These are phyloP conservation scores for Eucriotettix oculatus DNA, from an alignment of 2,888 invertebrate genomes.

Conservation along the genomic window DNA sequence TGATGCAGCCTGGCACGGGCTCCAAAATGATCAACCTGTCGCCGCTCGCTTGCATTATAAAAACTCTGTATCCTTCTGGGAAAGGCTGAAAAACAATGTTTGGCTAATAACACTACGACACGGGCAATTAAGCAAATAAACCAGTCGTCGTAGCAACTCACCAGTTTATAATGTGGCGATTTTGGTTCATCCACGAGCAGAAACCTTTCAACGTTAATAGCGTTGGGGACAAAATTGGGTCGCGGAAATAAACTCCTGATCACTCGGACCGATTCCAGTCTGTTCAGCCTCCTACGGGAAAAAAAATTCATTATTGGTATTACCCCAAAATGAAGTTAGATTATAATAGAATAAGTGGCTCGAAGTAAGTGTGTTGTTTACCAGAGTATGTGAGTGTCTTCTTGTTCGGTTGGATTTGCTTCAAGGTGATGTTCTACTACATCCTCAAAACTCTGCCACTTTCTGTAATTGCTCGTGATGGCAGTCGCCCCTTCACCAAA, in stretches of 20 bases:
- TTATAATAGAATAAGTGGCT: neutral
- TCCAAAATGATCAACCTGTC: slow-evolving; percentile 50
- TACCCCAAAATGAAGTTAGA: neutral
- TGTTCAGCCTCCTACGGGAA: slow-evolving; percentile 53
- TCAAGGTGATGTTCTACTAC: slow-evolving; percentile 17
- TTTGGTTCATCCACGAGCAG: slow-evolving; percentile 55
- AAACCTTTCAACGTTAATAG: slow-evolving; percentile 48
- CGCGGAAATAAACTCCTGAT: slow-evolving; percentile 55
- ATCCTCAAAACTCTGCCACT: slow-evolving; percentile 18
- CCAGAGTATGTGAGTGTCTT: slow-evolving; percentile 23
- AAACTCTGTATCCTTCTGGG: slow-evolving; percentile 67
- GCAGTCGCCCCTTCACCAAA: slow-evolving; percentile 46
- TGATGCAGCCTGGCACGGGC: slow-evolving; percentile 61
- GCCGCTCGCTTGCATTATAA: slow-evolving; percentile 56
- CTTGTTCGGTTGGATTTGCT: slow-evolving; percentile 16
- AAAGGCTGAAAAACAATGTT: slow-evolving; percentile 36
- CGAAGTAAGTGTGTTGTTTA: slow-evolving; percentile 4
- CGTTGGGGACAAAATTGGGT: slow-evolving; percentile 39
- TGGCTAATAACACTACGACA: neutral
- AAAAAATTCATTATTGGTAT: neutral
- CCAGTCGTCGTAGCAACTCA: slow-evolving; percentile 16
- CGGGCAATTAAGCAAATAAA: neutral
- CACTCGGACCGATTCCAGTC: slow-evolving; percentile 53
- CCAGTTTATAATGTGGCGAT: slow-evolving; percentile 44
- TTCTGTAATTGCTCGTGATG: slow-evolving; percentile 25